phyloP scores from a whole-genome alignment of 2,113 vertebrate genomes.

The Zosterops borbonicus region DNA sequence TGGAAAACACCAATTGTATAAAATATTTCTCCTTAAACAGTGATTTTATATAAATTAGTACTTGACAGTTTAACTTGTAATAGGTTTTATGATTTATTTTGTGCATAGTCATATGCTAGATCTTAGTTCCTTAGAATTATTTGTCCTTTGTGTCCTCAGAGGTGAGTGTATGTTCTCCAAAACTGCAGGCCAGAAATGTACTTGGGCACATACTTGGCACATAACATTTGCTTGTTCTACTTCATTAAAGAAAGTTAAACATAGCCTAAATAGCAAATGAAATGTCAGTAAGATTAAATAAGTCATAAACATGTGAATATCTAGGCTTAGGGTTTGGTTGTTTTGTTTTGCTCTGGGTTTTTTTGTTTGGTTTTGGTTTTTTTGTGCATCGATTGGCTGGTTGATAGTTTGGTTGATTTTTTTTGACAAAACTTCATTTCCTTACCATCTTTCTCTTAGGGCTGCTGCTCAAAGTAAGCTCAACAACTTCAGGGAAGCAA shows the following conservation, averaged over 20 bases:
- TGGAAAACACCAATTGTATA: neutral
- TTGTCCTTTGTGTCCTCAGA: neutral
- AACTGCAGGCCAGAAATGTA: neutral
- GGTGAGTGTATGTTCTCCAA: neutral
- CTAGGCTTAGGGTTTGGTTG: neutral
- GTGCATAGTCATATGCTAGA: neutral
- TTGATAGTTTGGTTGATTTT: neutral
- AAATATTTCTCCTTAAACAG: neutral
- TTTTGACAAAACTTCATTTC: neutral
- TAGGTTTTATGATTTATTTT: neutral
- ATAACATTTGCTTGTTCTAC: neutral
- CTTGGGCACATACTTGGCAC: neutral
- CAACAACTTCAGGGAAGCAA: constrained; percentile 88
- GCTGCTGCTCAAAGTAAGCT: constrained; percentile 96
- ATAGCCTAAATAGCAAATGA: neutral
- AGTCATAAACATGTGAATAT: neutral
- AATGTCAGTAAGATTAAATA: neutral
- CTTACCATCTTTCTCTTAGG: constrained; percentile 62
- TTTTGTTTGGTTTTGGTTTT: neutral
- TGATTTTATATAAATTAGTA: neutral
- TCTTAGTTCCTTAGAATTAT: neutral
- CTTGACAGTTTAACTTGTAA: neutral
- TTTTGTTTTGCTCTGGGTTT: neutral
- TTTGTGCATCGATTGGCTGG: neutral
- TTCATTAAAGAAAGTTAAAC: neutral